Base-by-base conservation (phyloP, 2,888 invertebrate genomes). In the Rugalucina vietnamica region DNA sequence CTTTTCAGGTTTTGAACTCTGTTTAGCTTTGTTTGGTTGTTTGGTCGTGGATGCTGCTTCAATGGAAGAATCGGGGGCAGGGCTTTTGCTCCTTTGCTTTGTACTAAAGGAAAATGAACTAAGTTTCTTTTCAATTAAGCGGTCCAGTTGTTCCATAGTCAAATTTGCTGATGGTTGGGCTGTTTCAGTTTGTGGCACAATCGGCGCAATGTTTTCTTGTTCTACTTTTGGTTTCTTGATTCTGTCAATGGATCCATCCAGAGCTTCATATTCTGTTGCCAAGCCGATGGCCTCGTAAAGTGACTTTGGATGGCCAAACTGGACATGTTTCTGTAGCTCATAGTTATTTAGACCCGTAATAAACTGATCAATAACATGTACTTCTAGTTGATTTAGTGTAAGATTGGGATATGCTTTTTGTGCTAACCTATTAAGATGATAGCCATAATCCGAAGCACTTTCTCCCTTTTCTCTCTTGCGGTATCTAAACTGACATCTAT, bases 311-410 rank as follows among this genome's bases (percentile, higher is more conserved):
- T 81, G 73, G 21, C 60, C 29, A 57, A 84, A 81, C 50, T 81
- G 76, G 21, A 84, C 74, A 81, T 84, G 72, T 27, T 50, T 60
- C 39, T 76, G 69, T 57, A 84, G 32, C 18, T 81, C 84, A 39
- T 39, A 37, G 37, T 74, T 76, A 27, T 24, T 50, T 12, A 84
- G 27, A 18, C 84, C 79, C 18, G 76, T 37, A 36, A 80, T 76
- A 37, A 81, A 84, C 29, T 84, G 77, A 32, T 84, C 76, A 49
- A 84, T 73, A 3, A 65, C 36, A 37, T 36, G 49, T 54, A 50
- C 39, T 69, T 84, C 81, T 32, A 65, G 27, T 2, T 29, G 36
- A 24, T 21, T 14, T 36, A 36, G 18, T 18, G 72, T 39, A 3
- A 80, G 32, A 8, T 43, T 69, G 0, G 84, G 84, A 54, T 65